Conservation (phyloP, 2,797 vertebrate genomes). For the Enteromius afrohamiltoni region DNA sequence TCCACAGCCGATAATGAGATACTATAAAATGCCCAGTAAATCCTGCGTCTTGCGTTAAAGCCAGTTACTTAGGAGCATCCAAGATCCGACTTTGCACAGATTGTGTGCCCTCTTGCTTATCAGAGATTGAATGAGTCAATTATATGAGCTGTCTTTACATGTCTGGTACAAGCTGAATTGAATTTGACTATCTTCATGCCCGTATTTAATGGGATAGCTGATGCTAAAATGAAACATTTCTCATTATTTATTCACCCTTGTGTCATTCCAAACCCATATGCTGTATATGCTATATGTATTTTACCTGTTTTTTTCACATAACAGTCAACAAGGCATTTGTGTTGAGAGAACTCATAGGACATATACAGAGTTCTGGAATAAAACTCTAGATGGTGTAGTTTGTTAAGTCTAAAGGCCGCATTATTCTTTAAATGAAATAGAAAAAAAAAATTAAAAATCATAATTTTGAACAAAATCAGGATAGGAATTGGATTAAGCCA, state of each 20-base stretch:
- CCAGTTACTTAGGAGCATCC: slow-evolving; percentile 19
- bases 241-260: background rate
- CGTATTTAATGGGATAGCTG: background rate
- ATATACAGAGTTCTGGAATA: no score
- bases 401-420: no score
- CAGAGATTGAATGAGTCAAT: slow-evolving; percentile 32
- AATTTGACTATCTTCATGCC: background rate
- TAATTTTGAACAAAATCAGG: no score
- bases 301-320: background rate
- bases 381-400: no score
- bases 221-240: background rate
- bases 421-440: no score
- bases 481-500: no score
- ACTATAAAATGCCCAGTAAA: slow-evolving; percentile 49
- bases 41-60: slow-evolving; percentile 27
- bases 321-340: background rate
- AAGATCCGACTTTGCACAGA: slow-evolving; percentile 8
- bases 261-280: background rate
- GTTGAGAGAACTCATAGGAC: background rate
- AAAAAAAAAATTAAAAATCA: no score
- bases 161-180: slow-evolving; percentile 7
- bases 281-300: background rate
- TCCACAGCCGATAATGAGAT: slow-evolving; percentile 44
- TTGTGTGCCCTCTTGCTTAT: slow-evolving; percentile 22
- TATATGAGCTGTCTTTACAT: slow-evolving; percentile 18